phyloP scores from a whole-genome alignment of 2,888 invertebrate genomes.

The Folsomia candida region DNA sequence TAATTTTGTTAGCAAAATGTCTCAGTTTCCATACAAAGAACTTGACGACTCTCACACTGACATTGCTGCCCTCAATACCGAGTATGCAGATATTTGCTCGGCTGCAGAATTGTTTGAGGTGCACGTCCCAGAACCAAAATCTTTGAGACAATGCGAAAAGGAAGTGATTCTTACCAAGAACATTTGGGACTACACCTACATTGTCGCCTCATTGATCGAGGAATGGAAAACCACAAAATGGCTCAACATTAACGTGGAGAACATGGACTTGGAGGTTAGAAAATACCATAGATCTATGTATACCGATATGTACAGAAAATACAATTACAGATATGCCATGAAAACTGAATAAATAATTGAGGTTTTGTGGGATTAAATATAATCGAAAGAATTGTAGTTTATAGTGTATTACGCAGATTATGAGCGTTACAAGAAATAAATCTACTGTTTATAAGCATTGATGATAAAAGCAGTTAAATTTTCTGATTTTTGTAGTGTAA shows the following conservation, averaged over 20 bases:
- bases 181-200: slow-evolving; percentile 91
- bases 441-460: no score
- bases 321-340: no score
- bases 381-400: no score
- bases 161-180: slow-evolving; percentile 75
- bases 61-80: slow-evolving; percentile 74
- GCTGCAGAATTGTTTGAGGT: slow-evolving; percentile 94
- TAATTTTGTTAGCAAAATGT: slow-evolving; percentile 66
- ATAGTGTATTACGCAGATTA: no score
- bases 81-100: slow-evolving; percentile 81
- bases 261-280: slow-evolving; percentile 99
- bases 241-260: slow-evolving; percentile 95
- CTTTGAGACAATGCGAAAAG: slow-evolving; percentile 84
- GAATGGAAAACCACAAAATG: slow-evolving; percentile 97
- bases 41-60: slow-evolving; percentile 76
- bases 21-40: slow-evolving; percentile 69
- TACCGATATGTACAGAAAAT: no score
- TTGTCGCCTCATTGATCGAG: slow-evolving; percentile 85
- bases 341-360: no score
- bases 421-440: no score
- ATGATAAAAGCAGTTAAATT: no score
- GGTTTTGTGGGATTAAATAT: no score
- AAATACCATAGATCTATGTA: no score
- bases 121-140: slow-evolving; percentile 88
- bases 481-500: no score